These are phyloP conservation scores for Bufo bufo DNA, from an alignment of 2,113 vertebrate genomes.

Conservation along the genomic window DNA sequence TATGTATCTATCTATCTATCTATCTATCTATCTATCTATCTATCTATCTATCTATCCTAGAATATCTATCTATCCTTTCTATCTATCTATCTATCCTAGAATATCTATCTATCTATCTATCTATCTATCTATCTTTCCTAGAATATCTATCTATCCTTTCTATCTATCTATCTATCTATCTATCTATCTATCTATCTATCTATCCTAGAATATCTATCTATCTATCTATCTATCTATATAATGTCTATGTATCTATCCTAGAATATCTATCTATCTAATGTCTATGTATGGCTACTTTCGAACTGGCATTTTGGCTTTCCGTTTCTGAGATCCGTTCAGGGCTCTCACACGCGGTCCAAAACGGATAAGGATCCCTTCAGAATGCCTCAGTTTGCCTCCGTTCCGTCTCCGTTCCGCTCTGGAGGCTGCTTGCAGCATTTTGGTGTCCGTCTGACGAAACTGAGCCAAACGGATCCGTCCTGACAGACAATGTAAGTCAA, in stretches of 20 bases:
- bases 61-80: conserved; percentile 34
- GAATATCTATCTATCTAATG: neutral
- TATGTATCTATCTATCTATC: conserved; percentile 53
- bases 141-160: neutral
- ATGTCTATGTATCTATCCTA: neutral
- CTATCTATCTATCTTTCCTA: neutral
- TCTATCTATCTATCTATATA: neutral
- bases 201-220: neutral
- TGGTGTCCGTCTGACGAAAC: too few relatives aligned
- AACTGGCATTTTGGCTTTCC: too few relatives aligned
- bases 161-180: neutral
- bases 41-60: conserved; percentile 58
- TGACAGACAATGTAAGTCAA: too few relatives aligned
- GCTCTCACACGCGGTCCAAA: too few relatives aligned
- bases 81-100: too few relatives aligned
- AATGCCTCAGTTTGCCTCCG: too few relatives aligned
- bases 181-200: neutral
- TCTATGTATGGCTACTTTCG: neutral
- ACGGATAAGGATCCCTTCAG: too few relatives aligned
- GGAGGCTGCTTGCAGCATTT: too few relatives aligned
- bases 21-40: conserved; percentile 58
- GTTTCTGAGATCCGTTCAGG: too few relatives aligned
- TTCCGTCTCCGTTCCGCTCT: too few relatives aligned
- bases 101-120: conserved; percentile 19
- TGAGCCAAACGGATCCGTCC: too few relatives aligned